Percentiles rank a stretch among this genome's conserved stretches.
These are phyloP conservation scores for Pogonocherus hispidulus DNA, from an alignment of 2,888 invertebrate genomes.

Conservation along the genomic window DNA sequence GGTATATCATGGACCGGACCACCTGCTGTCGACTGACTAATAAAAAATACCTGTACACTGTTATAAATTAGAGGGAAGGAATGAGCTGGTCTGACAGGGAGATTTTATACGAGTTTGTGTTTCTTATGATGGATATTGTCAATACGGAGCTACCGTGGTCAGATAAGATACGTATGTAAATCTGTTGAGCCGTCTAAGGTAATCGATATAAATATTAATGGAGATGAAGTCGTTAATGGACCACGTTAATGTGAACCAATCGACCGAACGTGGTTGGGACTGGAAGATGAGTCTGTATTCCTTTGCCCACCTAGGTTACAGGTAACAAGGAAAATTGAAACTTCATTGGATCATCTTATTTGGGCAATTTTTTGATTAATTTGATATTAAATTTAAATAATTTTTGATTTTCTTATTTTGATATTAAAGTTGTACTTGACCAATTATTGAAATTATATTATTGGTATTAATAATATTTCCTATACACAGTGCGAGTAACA, in stretches of 20 bases:
- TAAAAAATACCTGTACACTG: slow-evolving; percentile 29
- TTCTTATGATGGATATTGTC: slow-evolving; percentile 47
- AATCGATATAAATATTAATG: slow-evolving; percentile 53
- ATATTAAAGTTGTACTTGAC: too few relatives aligned
- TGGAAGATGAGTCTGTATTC: background rate
- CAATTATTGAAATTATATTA: too few relatives aligned
- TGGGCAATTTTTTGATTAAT: too few relatives aligned
- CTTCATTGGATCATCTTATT: too few relatives aligned
- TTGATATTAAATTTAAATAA: too few relatives aligned
- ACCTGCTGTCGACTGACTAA: slow-evolving; percentile 29
- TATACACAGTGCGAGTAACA: too few relatives aligned
- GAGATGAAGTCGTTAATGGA: slow-evolving; percentile 50
- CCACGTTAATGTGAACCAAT: slow-evolving; percentile 47
- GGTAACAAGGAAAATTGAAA: too few relatives aligned
- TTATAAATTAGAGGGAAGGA: slow-evolving; percentile 31
- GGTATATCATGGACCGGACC: slow-evolving; percentile 27
- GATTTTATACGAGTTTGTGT: slow-evolving; percentile 34
- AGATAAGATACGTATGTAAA: slow-evolving; percentile 46
- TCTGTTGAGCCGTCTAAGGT: slow-evolving; percentile 37
- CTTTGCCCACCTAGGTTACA: too few relatives aligned
- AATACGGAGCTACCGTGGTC: slow-evolving; percentile 43
- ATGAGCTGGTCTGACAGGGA: slow-evolving; percentile 33
- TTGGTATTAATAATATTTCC: too few relatives aligned
- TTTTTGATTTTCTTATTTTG: too few relatives aligned
- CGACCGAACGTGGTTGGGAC: slow-evolving; percentile 32